These are phyloP conservation scores for Tetramorium simillimum DNA, from an alignment of 1,140 invertebrate species.

Conservation along the genomic window DNA sequence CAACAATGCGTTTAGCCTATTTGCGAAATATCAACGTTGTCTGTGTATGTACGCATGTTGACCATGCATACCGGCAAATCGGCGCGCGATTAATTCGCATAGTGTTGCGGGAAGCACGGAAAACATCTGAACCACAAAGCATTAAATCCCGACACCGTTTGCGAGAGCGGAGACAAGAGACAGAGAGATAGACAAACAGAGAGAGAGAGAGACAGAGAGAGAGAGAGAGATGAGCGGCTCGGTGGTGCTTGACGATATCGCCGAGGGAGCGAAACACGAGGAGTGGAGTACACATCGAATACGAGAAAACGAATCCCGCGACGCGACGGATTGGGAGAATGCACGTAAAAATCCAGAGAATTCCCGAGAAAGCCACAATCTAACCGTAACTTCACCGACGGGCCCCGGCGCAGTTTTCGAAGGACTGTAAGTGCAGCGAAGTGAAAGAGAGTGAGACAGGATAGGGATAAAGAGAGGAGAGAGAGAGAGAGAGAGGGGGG, in stretches of 20 bases:
- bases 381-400: slow-evolving; percentile 63
- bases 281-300: slow-evolving; percentile 1
- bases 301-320: slow-evolving; percentile 44
- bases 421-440: neutral
- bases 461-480: neutral
- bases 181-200: neutral
- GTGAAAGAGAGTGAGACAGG: neutral
- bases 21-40: slow-evolving; percentile 57
- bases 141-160: slow-evolving; percentile 36
- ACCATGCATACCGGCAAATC: slow-evolving; percentile 58
- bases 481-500: too few species aligned
- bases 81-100: slow-evolving; percentile 46
- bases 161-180: slow-evolving; percentile 14
- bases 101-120: slow-evolving; percentile 19
- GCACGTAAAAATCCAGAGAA: slow-evolving; percentile 64
- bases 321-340: slow-evolving; percentile 32
- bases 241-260: slow-evolving; percentile 27
- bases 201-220: neutral
- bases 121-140: slow-evolving; percentile 46
- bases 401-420: slow-evolving; percentile 39
- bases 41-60: slow-evolving; percentile 20
- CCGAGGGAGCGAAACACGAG: slow-evolving; percentile 18
- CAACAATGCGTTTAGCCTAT: slow-evolving; percentile 61
- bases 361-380: slow-evolving; percentile 53
- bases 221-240: neutral